Conservation (phyloP, 2,797 vertebrate genomes). For the Eulemur albifrons region DNA sequence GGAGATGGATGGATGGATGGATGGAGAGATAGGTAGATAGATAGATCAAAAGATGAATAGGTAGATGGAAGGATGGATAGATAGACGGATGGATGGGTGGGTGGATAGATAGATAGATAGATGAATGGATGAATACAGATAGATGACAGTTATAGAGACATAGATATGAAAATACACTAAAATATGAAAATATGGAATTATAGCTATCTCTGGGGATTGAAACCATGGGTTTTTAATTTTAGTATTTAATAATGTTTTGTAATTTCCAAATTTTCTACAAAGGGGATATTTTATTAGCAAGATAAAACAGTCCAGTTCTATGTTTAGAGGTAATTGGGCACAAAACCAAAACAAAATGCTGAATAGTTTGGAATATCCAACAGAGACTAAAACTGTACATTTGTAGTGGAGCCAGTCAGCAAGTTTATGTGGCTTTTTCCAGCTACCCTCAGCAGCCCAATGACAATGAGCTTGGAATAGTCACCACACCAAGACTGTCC, state of each 20-base stretch:
- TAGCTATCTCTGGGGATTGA: neutral
- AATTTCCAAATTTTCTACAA: slow-evolving; percentile 19
- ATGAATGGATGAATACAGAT: neutral
- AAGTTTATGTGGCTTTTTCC: neutral
- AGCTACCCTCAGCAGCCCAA: neutral
- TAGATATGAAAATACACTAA: neutral
- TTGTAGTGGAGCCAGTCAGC: neutral
- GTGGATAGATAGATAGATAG: neutral
- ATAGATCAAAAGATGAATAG: neutral
- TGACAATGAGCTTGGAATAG: neutral
- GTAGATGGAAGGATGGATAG: neutral
- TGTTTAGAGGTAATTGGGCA: neutral
- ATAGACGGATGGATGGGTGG: too few species aligned
- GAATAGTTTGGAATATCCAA: neutral
- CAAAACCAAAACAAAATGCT: neutral
- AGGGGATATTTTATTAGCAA: neutral
- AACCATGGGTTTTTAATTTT: neutral
- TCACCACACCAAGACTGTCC: too few species aligned
- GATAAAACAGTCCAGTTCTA: neutral
- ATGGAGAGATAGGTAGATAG: neutral
- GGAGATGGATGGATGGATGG: neutral
- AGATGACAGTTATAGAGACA: neutral
- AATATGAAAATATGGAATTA: neutral
- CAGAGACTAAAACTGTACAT: neutral
- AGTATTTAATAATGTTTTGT: neutral